phyloP scores from a whole-genome alignment of 2,888 invertebrate species.

The Phaedon cochleariae region DNA sequence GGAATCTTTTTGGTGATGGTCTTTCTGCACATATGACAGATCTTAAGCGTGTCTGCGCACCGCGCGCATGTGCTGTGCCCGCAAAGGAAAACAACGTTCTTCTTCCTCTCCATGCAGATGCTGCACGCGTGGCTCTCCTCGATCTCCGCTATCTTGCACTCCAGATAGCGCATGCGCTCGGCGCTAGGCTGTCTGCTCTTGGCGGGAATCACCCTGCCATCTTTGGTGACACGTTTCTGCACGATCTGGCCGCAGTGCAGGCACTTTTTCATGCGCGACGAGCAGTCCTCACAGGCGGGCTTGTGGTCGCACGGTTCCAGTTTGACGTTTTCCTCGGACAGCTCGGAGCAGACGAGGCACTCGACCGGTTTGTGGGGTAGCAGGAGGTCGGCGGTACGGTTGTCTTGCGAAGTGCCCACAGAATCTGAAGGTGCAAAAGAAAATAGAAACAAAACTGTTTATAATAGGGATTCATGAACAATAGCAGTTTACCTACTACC shows the following conservation, averaged over 20 bases:
- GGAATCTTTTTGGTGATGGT: conserved; percentile 78
- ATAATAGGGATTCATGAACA: too few relatives aligned
- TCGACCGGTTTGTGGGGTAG: conserved; percentile 64
- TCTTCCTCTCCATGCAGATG: conserved; percentile 86
- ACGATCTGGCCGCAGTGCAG: conserved; percentile 72
- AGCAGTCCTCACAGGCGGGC: conserved; percentile 79
- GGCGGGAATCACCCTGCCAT: conserved; percentile 63
- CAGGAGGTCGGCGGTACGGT: conserved; percentile 53
- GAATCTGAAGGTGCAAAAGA: conserved; percentile 41
- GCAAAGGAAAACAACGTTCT: conserved; percentile 87
- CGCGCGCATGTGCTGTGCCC: conserved; percentile 86
- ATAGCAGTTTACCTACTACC: too few relatives aligned
- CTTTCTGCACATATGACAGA: conserved; percentile 87
- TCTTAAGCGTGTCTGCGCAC: conserved; percentile 82
- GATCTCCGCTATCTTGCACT: conserved; percentile 83
- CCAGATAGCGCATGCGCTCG: conserved; percentile 74
- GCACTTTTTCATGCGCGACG: conserved; percentile 80
- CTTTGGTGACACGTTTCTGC: conserved; percentile 65
- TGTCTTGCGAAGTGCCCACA: conserved; percentile 56
- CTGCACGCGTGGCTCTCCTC: conserved; percentile 87
- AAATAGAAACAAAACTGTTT: too few relatives aligned
- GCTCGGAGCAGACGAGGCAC: conserved; percentile 78
- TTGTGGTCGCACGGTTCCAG: conserved; percentile 80
- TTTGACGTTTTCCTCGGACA: conserved; percentile 68
- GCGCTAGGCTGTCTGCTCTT: conserved; percentile 70